Conservation (phyloP, 2,888 invertebrate species). For the Trimorus sp. region DNA sequence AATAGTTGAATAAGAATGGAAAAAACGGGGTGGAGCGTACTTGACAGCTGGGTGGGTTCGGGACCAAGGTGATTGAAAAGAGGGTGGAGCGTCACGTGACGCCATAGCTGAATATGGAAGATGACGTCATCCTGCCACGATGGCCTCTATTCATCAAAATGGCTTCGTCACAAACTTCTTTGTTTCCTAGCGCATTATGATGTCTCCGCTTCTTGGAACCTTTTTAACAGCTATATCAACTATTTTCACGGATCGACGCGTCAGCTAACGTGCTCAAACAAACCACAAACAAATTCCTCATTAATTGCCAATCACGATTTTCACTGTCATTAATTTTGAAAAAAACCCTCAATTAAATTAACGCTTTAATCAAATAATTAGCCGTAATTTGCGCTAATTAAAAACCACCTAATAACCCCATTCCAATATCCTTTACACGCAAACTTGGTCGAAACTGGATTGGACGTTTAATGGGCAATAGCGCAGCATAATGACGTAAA, state of each 20-base stretch:
- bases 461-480: conserved; percentile 2
- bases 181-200: conserved; percentile 68
- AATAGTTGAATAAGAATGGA: conserved; percentile 76
- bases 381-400: too few species aligned
- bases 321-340: too few species aligned
- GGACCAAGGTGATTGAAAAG: conserved; percentile 84
- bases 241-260: not conserved
- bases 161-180: conserved; percentile 80
- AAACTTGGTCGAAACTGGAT: not conserved
- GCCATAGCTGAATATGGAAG: conserved; percentile 80
- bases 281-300: not conserved
- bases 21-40: conserved; percentile 81
- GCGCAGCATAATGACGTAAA: not conserved
- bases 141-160: conserved; percentile 85
- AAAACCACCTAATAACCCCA: too few species aligned
- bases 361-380: too few species aligned
- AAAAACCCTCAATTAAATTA: too few species aligned
- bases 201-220: conserved; percentile 5
- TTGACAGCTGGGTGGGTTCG: conserved; percentile 82
- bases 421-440: too few species aligned
- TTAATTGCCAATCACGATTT: too few species aligned
- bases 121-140: conserved; percentile 83
- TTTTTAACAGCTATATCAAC: not conserved
- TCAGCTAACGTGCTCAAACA: too few species aligned
- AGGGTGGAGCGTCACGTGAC: conserved; percentile 84